These are phyloP conservation scores for Apotomis capreana DNA, from an alignment of 2,888 invertebrate species.

Conservation along the genomic window DNA sequence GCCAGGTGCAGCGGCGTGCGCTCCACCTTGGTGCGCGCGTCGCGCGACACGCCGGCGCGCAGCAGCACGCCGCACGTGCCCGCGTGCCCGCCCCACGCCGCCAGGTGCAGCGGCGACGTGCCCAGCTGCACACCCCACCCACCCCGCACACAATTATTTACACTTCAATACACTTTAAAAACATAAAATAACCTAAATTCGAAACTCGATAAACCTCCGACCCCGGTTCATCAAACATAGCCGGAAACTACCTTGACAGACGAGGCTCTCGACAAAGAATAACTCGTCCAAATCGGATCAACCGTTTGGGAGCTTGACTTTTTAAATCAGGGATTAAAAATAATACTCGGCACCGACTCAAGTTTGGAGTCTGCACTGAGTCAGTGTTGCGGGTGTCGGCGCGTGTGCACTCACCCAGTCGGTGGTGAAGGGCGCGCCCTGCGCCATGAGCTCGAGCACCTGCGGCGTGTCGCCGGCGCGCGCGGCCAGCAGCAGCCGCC, in stretches of 20 bases:
- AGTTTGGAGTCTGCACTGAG: too few species aligned
- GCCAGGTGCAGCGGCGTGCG: constrained; percentile 96
- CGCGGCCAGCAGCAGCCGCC: constrained; percentile 90
- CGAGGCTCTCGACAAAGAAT: too few species aligned
- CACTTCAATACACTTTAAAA: too few species aligned
- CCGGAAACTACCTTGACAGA: too few species aligned
- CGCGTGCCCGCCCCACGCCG: constrained; percentile 89
- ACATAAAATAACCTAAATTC: too few species aligned
- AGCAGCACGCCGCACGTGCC: constrained; percentile 92
- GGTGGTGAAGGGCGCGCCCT: constrained; percentile 95
- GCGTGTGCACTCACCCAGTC: constrained; percentile 88
- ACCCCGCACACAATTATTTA: not conserved
- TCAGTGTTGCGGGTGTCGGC: too few species aligned
- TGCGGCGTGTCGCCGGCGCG: constrained; percentile 90
- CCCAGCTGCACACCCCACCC: constrained; percentile 78
- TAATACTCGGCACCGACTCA: too few species aligned
- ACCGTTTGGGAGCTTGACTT: too few species aligned
- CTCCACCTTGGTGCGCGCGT: constrained; percentile 96
- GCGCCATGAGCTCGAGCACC: constrained; percentile 90
- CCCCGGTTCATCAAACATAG: too few species aligned
- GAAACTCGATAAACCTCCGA: too few species aligned
- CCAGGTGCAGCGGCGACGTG: constrained; percentile 86
- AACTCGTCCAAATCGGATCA: too few species aligned
- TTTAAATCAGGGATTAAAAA: too few species aligned
- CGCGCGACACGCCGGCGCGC: constrained; percentile 93